These are phyloP conservation scores for Pseudomyrmex dendroicus DNA, from an alignment of 1,140 invertebrate species.

Conservation along the genomic window DNA sequence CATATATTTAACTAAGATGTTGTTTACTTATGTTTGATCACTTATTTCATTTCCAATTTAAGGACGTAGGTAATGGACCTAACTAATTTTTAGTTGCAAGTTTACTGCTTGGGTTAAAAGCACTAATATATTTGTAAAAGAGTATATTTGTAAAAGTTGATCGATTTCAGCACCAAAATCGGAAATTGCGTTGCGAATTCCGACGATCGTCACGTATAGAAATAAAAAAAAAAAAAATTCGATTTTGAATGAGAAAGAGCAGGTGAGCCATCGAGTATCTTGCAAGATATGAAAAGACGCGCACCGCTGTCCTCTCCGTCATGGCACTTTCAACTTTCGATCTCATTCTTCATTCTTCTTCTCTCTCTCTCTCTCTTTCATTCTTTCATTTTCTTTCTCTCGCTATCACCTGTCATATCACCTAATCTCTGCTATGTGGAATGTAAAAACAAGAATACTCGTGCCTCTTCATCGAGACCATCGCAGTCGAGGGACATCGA, in stretches of 20 bases:
- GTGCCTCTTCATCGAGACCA: constrained; percentile 32
- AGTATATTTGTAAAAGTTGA: constrained; percentile 14
- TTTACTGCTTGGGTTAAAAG: not conserved
- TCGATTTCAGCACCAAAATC: constrained; percentile 24
- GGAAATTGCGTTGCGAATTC: constrained; percentile 38
- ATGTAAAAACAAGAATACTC: constrained; percentile 69
- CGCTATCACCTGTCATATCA: not conserved
- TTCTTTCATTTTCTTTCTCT: constrained; percentile 40
- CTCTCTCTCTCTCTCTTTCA: constrained; percentile 8
- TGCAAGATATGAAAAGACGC: constrained; percentile 59
- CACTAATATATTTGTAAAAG: not conserved
- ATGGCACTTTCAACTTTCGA: constrained; percentile 51
- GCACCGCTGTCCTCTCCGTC: constrained; percentile 63
- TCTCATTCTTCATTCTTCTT: constrained; percentile 3
- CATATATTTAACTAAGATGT: no score
- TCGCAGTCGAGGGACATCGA: constrained; percentile 6
- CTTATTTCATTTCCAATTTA: no score
- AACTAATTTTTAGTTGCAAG: not conserved
- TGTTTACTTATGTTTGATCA: no score
- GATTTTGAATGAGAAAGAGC: constrained; percentile 59
- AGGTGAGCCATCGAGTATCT: constrained; percentile 62
- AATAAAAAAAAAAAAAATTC: constrained; percentile 44
- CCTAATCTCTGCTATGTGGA: constrained; percentile 62
- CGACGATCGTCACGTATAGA: constrained; percentile 22
- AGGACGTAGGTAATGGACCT: no score